Evolutionary conservation across 2,113 vertebrate species (phyloP), one percentile per base, ranked within the genome.

Genomic region (Felis chaus): DNA sequence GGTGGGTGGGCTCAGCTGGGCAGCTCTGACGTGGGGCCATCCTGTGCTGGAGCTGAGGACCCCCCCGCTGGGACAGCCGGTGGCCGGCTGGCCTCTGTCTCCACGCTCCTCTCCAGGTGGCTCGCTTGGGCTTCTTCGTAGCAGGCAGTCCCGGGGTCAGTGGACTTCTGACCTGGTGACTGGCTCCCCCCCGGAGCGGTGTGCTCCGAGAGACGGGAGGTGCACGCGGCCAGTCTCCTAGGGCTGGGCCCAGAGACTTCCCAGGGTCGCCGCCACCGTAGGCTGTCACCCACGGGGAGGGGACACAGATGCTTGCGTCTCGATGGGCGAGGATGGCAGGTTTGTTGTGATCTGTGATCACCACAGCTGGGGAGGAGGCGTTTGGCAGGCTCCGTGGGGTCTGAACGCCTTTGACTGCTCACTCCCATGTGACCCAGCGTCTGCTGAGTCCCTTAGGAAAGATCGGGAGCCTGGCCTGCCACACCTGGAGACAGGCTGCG

Each of bases 31-130:
- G 8, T 7, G 15, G 14, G 4, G 16, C 63, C n/a, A 8, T 39
- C n/a, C 3, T 21, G 29, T 1, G 1, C 2, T 50, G 19, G 16
- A 19, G 41, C 2, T 4, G 29, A 73, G 21, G 63, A 1, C 71
- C 61, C 31, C 31, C 23, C 65, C 1, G 0, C 0, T 0, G 31
- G 3, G 36, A 4, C 1, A 10, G 63, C 66, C 65, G 74, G 12
- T 5, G 7, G 36, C 36, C 11, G 21, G 7, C n/a, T 7, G 36
- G 53, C 29, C 53, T 16, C 23, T 45, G 19, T 2, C 8, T 27
- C 50, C 48, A 61, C 0, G 0, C 4, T n/a, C 55, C 89, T 23
- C 7, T 79, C 25, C 25, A 6, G 0, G 1, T 3, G 55, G 41
- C 61, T 7, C 0, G 25, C 63, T 15, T 1, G 19, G 21, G 12